phyloP scores from a whole-genome alignment of 2,888 invertebrate genomes.

The Odontomyia ornata region DNA sequence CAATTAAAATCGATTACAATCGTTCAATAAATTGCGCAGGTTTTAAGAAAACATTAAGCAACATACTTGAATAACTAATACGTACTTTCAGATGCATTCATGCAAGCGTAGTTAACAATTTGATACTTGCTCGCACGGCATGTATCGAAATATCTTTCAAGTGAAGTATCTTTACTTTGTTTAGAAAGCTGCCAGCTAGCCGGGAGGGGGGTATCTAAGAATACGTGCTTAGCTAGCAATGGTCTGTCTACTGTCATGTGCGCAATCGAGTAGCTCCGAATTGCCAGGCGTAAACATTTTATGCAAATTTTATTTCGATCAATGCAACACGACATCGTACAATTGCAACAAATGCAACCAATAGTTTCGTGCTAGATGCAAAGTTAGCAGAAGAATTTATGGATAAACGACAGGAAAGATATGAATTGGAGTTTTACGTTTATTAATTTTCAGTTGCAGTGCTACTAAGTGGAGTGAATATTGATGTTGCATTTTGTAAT shows the following conservation, averaged over 20 bases:
- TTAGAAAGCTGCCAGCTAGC: no score
- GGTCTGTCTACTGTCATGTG: slow-evolving; percentile 13
- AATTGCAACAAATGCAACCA: slow-evolving; percentile 1
- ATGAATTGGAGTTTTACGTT: slow-evolving; percentile 29
- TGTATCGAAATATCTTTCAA: slow-evolving; percentile 26
- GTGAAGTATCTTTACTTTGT: slow-evolving; percentile 6
- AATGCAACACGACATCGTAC: slow-evolving; percentile 30
- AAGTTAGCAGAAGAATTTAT: slow-evolving; percentile 24
- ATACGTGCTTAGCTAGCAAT: not conserved
- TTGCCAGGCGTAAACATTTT: slow-evolving; percentile 45
- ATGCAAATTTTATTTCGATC: slow-evolving; percentile 48
- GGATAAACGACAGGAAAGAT: slow-evolving; percentile 27
- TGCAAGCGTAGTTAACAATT: slow-evolving; percentile 30
- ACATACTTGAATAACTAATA: slow-evolving; percentile 17
- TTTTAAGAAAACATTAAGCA: slow-evolving; percentile 36
- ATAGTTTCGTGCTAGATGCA: slow-evolving; percentile 23
- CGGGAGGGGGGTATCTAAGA: no score
- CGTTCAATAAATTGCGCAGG: slow-evolving; percentile 49
- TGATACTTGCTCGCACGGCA: slow-evolving; percentile 35
- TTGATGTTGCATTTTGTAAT: not conserved
- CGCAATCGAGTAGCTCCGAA: slow-evolving; percentile 14
- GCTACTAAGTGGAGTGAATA: not conserved
- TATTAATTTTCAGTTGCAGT: slow-evolving; percentile 18
- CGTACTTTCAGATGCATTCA: slow-evolving; percentile 16
- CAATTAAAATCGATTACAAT: slow-evolving; percentile 50